Evolutionary conservation across 2,888 invertebrate species (phyloP).

Genomic region (Cryptocephalus primarius): DNA sequence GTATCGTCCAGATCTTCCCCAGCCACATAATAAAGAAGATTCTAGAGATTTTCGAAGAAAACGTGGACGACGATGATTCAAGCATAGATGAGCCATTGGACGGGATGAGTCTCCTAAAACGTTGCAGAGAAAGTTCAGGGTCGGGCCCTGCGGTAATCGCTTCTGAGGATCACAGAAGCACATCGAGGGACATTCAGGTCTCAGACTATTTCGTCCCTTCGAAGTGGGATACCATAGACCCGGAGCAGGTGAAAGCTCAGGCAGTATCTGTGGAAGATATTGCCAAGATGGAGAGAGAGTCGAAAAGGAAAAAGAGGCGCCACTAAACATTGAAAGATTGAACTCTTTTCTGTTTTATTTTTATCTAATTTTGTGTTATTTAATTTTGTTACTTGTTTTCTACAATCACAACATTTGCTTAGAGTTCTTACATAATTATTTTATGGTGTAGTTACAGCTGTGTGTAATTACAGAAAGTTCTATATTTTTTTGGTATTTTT

Average conservation of each 20-base stretch:
- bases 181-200: slow-evolving; percentile 11
- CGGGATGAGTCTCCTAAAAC: slow-evolving; percentile 29
- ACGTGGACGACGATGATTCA: slow-evolving; percentile 28
- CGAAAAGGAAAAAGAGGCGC: slow-evolving; percentile 1
- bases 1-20: slow-evolving; percentile 71
- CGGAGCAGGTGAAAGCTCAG: slow-evolving; percentile 62
- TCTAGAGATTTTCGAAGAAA: slow-evolving; percentile 3
- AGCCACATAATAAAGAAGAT: slow-evolving; percentile 5
- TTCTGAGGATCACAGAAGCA: slow-evolving; percentile 3
- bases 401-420: too few relatives aligned
- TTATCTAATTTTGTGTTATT: too few relatives aligned
- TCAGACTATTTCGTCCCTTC: slow-evolving; percentile 66
- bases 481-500: too few relatives aligned
- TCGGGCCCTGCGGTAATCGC: slow-evolving; percentile 16
- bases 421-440: too few relatives aligned
- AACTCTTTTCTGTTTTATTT: too few relatives aligned
- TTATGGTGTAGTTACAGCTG: too few relatives aligned
- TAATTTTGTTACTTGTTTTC: too few relatives aligned
- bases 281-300: slow-evolving; percentile 52
- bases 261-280: slow-evolving; percentile 78
- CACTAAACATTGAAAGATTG: background rate
- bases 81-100: slow-evolving; percentile 32
- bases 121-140: slow-evolving; percentile 19
- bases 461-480: too few relatives aligned
- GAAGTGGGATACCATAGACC: slow-evolving; percentile 92